These are phyloP conservation scores for Diachrysia chrysitis DNA, from an alignment of 2,888 invertebrate genomes.

Conservation along the genomic window DNA sequence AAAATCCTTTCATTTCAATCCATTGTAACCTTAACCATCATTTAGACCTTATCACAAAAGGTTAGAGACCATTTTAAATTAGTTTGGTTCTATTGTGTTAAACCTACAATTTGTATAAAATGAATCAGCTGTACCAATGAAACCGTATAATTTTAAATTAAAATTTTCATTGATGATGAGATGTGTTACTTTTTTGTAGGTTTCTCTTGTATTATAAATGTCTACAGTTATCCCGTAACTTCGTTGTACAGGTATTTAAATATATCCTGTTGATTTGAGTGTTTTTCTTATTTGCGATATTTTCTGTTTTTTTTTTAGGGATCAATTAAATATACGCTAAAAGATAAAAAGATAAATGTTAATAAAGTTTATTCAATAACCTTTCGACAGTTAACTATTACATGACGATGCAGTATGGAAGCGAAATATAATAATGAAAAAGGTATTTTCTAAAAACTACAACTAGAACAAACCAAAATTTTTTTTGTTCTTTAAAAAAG, in stretches of 20 bases:
- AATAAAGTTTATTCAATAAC: no score
- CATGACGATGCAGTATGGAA: no score
- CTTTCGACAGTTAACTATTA: no score
- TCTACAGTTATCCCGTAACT: not conserved
- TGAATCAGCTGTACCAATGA: slow-evolving; percentile 46
- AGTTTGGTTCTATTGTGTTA: slow-evolving; percentile 34
- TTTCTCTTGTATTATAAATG: not conserved
- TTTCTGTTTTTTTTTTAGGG: no score
- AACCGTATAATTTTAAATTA: slow-evolving; percentile 24
- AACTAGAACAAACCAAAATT: no score
- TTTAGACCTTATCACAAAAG: slow-evolving; percentile 7
- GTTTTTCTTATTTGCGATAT: not conserved
- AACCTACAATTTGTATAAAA: slow-evolving; percentile 50
- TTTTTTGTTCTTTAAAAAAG: no score
- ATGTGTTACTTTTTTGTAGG: not conserved
- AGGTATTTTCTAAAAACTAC: no score
- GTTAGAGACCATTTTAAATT: slow-evolving; percentile 23
- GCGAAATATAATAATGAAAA: no score
- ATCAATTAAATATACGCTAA: no score
- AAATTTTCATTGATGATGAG: slow-evolving; percentile 3
- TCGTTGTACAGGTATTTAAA: not conserved
- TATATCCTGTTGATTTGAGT: not conserved
- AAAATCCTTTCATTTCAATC: slow-evolving; percentile 31
- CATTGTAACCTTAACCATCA: slow-evolving; percentile 27
- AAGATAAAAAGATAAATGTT: no score